Base-by-base conservation (phyloP, 2,113 vertebrate genomes). In the Heteronetta atricapilla region DNA sequence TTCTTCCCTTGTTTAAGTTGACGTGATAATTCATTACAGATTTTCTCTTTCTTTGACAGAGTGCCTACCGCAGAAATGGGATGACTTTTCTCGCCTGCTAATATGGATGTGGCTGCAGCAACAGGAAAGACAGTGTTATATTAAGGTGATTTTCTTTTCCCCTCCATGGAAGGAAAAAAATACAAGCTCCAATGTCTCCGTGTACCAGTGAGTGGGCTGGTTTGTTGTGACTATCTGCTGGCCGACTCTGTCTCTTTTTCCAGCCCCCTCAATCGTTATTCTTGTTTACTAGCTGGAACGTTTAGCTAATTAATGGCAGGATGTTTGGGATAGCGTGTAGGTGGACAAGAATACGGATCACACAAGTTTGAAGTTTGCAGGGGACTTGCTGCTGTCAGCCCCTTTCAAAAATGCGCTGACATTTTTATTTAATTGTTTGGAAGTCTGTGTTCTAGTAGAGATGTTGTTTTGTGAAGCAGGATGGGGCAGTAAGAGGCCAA, bases 21-120 rank as follows among this genome's bases (percentile, higher is more conserved):
- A 96, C 94, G 96, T 97, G 97, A 97, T 98, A 97, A 98, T 98
- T 98, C 95, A 98, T 92, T 96, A 59, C 98, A 98, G 96, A 97
- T 98, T 98, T 97, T 97, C 95, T 93, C 73, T 96, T 62, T 96
- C 97, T 97, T 96, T 97, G 89, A 97, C 98, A 98, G 98, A 98
- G 97, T 82, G 98, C 98, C 92, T 99, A 99, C 97, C 98, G 98
- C 97, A 98, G 98, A 95, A 99, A 87, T 3, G 99, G 99, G 96
- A 99, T 99, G 99, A 97, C 98, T 90, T 99, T 99, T 93, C 98
- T 99, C 74, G 97, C 98, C 98, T 99, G 99, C 98, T 99, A 97
- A 98, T 76, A 40, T 79, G 96, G 95, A 97, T 87, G 76, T 70
- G 95, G 89, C 70, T 93, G 56, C 86, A 77, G 76, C 80, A 84